Base-by-base conservation (phyloP, 2,113 vertebrate genomes). In the Microcebus lehilahytsara region DNA sequence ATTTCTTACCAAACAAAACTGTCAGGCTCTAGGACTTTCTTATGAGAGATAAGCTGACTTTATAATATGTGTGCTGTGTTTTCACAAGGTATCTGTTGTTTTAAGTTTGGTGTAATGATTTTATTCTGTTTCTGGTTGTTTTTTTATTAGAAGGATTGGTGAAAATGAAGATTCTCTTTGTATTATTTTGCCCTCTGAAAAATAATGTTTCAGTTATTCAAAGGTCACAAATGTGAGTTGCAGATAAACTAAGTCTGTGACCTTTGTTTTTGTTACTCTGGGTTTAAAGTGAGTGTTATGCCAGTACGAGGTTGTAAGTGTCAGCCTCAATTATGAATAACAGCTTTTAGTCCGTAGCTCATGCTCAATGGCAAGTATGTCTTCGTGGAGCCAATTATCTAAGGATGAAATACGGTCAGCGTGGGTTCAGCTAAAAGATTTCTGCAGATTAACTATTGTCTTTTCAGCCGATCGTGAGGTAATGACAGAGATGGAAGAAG, bases 21-120 rank as follows among this genome's bases (percentile, higher is more conserved):
- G 93, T 75, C 86, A 95, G 79, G 34, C 87, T 95, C 3, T 79
- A 27, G 92, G 95, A 97, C 87, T 98, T 98, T 97, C 87, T 97
- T 71, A 42, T 3, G 72, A 69, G 95, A 95, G 46, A 89, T 42
- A 92, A 87, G 90, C 90, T 49, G 46, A 84, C 23, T 93, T 85
- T 64, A 46, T 64, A 46, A n/a, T 62, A 34, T 40, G 12, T 87
- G 46, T 71, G 81, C 56, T 79, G 37, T 81, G 56, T 66, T 97
- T 96, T 95, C 58, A 53, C 62, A 51, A 51, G 94, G 40, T 81
- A 46, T 56, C 87, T 91, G 58, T 88, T 81, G 92, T 53, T 84
- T 72, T 86, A 95, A 97, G 53, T 96, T 96, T 92, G 85, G n/a
- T 77, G 32, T 66, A 69, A 42, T 66, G 72, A 64, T 96, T 96